Evolutionary conservation across 1,140 invertebrate species (phyloP).

Genomic region (Drosophila tani): DNA sequence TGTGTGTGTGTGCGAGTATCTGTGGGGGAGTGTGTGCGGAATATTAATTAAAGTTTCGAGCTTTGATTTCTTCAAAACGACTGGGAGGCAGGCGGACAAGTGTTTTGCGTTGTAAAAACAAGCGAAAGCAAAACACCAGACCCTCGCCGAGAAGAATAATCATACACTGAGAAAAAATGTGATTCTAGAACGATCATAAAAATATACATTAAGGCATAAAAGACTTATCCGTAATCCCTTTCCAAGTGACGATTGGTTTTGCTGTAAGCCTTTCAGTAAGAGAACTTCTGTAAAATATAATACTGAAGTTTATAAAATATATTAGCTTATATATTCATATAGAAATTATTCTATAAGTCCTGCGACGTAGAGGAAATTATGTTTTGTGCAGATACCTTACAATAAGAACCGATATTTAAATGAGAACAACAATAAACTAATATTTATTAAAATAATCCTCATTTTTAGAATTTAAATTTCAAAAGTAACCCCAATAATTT

Average conservation of each 20-base stretch:
- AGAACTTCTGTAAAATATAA: no score
- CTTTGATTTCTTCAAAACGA: slow-evolving; percentile 73
- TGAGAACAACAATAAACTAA: not conserved
- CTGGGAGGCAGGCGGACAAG: slow-evolving; percentile 52
- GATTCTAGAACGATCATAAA: not conserved
- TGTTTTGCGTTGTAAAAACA: slow-evolving; percentile 82
- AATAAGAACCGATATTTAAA: not conserved
- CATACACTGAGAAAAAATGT: slow-evolving; percentile 19
- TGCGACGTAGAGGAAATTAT: not conserved
- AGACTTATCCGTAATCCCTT: no score
- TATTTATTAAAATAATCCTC: not conserved
- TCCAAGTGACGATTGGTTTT: no score
- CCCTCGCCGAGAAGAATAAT: slow-evolving; percentile 37
- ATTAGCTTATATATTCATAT: no score
- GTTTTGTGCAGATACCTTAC: not conserved
- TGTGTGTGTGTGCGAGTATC: slow-evolving; percentile 16
- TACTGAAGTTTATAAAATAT: no score
- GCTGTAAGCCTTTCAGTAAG: no score
- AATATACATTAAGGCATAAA: no score
- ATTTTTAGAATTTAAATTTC: not conserved
- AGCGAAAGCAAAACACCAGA: slow-evolving; percentile 59
- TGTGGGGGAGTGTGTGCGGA: slow-evolving; percentile 58
- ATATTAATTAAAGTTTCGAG: slow-evolving; percentile 80
- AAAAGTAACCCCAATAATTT: not conserved
- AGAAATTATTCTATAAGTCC: no score